Conservation (phyloP, 2,797 vertebrate species). For the Passerculus sandwichensis region DNA sequence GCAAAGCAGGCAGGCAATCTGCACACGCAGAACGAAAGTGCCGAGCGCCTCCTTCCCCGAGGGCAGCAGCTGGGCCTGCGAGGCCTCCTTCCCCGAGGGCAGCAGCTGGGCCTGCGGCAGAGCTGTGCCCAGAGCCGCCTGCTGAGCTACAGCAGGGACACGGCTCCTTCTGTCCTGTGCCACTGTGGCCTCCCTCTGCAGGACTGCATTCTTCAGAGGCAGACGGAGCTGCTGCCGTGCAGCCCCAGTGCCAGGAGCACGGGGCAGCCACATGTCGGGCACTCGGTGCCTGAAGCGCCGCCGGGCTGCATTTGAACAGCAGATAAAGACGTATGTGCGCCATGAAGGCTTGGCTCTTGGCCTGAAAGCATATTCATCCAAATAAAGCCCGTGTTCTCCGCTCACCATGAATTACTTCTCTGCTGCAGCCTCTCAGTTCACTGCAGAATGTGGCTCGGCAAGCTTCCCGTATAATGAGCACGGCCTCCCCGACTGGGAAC, state of each 20-base stretch:
- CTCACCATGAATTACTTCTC: not conserved
- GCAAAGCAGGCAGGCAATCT: not conserved
- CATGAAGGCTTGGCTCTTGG: not conserved
- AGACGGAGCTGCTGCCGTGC: not conserved
- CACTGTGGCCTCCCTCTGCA: accelerated
- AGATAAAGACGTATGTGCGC: slow-evolving; percentile 6
- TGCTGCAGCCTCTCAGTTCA: not conserved
- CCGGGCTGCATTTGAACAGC: not conserved
- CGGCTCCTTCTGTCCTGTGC: not conserved
- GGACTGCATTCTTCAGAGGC: not conserved
- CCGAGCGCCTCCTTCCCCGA: too few relatives aligned
- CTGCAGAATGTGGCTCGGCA: not conserved
- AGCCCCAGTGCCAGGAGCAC: not conserved
- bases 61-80: not conserved
- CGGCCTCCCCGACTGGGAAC: not conserved
- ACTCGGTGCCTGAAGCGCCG: not conserved
- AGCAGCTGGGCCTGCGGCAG: not conserved
- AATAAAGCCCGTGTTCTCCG: not conserved
- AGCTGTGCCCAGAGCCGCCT: not conserved
- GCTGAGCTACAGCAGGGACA: not conserved
- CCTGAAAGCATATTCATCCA: not conserved
- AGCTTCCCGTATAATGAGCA: not conserved
- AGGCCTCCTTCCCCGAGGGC: not conserved
- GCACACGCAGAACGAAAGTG: not conserved
- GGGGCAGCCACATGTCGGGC: not conserved